Base-by-base conservation (phyloP, 2,888 invertebrate genomes). In the Mechanitis messenoides region DNA sequence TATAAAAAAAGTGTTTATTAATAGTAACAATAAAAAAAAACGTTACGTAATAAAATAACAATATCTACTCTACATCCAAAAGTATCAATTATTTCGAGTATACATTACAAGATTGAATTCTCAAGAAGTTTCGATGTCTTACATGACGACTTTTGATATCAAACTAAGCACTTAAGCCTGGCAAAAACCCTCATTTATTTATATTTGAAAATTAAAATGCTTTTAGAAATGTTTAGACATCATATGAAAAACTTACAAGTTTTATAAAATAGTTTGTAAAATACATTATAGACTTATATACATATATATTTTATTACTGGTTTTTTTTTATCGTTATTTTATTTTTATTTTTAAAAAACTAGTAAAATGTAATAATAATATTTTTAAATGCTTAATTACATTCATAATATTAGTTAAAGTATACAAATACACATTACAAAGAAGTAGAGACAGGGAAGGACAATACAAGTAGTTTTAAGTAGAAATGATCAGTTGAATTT, bases 101-200 rank as follows among this genome's bases (percentile, higher is more conserved):
- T 50, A 62, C 53, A 56, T 50, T 58, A 55, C 58, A 11, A 50
- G 47, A 20, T 61, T 59, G 42, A 20, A 64, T 57, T 62, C 45
- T 53, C 58, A 58, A 62, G 53, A 64, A 64, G 58, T 64, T 61
- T 7, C 33, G 59, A 63, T 59, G 57, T 50, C 57, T 58, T 56
- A 56, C 47, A 62, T 60, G 55, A 46, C 60, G 56, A 65, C 60
- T 60, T 63, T 55, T 56, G 60, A 63, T 65, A 65, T 60, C 58
- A 60, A 65, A 63, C 60, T 61, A 60, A 65, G 62, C 53, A 60
- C 65, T 61, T 65, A 63, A 61, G 56, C 38, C 60, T 58, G 50
- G 53, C 12, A 63, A 55, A 53, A 59, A 57, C 33, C 60, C 33
- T 59, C 53, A 61, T 66, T 63, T 63, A 63, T 66, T 66, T 66